Evolutionary conservation across 1,140 invertebrate genomes (phyloP).

Genomic region (Zaprionus capensis): DNA sequence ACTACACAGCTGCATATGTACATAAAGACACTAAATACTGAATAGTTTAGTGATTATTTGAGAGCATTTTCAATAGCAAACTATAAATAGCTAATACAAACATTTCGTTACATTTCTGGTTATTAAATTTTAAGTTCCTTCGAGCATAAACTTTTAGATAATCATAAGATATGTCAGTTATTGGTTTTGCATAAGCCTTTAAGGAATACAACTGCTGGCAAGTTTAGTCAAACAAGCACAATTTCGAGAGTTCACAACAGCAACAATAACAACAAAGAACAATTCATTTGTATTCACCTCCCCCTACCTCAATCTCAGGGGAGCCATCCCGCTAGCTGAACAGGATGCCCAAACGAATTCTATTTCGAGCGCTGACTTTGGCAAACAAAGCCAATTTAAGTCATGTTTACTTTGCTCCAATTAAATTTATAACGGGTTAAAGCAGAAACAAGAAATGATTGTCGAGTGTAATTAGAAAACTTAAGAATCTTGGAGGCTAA

Average conservation of each 20-base stretch:
- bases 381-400: background rate
- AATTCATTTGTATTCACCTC: background rate
- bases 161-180: slow-evolving; percentile 1
- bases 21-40: background rate
- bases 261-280: background rate
- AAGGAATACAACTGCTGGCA: background rate
- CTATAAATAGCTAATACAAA: no score
- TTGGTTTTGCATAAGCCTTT: background rate
- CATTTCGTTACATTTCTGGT: background rate
- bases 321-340: background rate
- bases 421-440: background rate
- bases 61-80: background rate
- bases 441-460: background rate
- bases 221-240: background rate
- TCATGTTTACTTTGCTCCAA: slow-evolving; percentile 8
- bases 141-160: background rate
- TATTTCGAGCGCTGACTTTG: background rate
- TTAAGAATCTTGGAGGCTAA: background rate
- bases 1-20: no score
- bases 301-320: background rate
- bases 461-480: background rate
- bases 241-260: background rate
- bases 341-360: background rate
- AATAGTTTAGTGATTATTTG: background rate
- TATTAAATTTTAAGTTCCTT: background rate